These are phyloP conservation scores for Clarias pachynema DNA, from an alignment of 2,797 vertebrate species.

Conservation along the genomic window DNA sequence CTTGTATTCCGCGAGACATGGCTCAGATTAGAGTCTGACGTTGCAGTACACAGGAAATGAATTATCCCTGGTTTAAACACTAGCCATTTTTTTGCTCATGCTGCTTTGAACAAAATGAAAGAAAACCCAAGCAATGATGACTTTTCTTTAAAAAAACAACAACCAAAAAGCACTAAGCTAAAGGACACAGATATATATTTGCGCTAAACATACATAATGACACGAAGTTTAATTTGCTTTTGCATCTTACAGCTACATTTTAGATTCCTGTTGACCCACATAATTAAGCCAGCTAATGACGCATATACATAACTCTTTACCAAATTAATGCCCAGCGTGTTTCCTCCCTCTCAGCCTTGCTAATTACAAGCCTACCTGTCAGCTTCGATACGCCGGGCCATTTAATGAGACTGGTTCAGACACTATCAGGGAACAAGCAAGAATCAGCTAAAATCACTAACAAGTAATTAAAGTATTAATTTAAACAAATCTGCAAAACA, in stretches of 20 bases:
- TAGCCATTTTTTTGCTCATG: neutral
- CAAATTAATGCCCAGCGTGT: constrained; percentile 51
- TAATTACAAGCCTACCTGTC: constrained; percentile 70
- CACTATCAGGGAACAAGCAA: constrained; percentile 43
- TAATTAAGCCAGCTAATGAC: constrained; percentile 25
- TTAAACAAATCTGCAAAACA: constrained; percentile 43
- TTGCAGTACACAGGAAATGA: constrained; percentile 13
- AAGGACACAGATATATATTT: neutral
- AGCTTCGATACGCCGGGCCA: constrained; percentile 58
- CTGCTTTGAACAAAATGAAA: neutral
- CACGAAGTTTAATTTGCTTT: neutral
- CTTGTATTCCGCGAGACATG: constrained; percentile 13
- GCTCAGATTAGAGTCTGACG: constrained; percentile 10
- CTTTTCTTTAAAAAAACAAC: neutral
- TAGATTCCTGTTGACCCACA: constrained; percentile 17
- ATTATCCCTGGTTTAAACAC: constrained; percentile 5
- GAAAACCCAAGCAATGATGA: neutral
- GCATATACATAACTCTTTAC: constrained; percentile 34
- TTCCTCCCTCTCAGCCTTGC: constrained; percentile 55
- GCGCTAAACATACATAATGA: neutral
- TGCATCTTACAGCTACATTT: constrained; percentile 5
- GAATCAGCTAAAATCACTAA: constrained; percentile 46
- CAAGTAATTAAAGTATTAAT: constrained; percentile 46
- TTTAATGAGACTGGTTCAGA: constrained; percentile 57
- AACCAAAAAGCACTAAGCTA: neutral